These are phyloP conservation scores for Condylostylus longicornis DNA, from an alignment of 1,140 invertebrate species.

Conservation along the genomic window DNA sequence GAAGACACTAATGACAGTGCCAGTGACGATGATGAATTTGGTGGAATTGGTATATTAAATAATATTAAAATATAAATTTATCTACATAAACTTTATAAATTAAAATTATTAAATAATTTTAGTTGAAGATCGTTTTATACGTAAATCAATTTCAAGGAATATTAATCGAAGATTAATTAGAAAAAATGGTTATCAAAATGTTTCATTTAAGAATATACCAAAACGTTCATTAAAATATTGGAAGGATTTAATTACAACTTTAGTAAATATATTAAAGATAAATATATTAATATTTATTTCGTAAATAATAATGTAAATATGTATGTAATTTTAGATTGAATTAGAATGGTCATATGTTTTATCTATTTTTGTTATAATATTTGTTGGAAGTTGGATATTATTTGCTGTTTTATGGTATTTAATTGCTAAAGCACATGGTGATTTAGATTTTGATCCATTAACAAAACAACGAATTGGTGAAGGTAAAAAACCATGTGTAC, in stretches of 20 bases:
- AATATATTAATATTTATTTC: too few relatives aligned
- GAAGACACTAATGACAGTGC: too few relatives aligned
- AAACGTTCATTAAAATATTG: constrained; percentile 39
- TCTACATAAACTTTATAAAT: neutral
- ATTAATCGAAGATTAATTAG: constrained; percentile 17
- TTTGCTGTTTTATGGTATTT: constrained; percentile 39
- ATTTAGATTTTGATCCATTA: constrained; percentile 27
- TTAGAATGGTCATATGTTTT: constrained; percentile 44
- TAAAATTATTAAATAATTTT: neutral
- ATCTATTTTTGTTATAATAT: constrained; percentile 35
- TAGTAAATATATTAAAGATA: constrained; percentile 34
- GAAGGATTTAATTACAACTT: constrained; percentile 42
- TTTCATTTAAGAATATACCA: constrained; percentile 32
- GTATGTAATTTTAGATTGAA: constrained; percentile 32
- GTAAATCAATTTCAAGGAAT: neutral
- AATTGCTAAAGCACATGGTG: constrained; percentile 36
- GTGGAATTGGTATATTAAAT: too few relatives aligned
- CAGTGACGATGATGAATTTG: too few relatives aligned
- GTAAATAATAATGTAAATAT: neutral
- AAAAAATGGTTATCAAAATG: constrained; percentile 27
- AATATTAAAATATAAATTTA: neutral
- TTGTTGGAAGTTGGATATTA: constrained; percentile 38
- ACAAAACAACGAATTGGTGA: constrained; percentile 21
- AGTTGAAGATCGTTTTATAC: neutral
- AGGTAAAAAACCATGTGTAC: constrained; percentile 31